phyloP scores from a whole-genome alignment of 2,113 vertebrate genomes.

The Ahaetulla prasina region DNA sequence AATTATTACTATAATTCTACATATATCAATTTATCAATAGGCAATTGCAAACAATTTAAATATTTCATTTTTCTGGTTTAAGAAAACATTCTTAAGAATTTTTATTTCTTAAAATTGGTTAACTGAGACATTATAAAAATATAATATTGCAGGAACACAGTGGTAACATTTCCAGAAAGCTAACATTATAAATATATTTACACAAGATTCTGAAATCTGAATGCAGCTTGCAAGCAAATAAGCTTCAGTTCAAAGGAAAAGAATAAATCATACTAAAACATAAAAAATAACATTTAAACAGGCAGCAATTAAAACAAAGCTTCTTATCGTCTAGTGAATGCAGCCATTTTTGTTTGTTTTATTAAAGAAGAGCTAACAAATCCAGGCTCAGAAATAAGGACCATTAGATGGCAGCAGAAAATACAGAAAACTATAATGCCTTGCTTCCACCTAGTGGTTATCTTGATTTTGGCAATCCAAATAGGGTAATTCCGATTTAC shows the following conservation, averaged over 20 bases:
- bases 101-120: not conserved
- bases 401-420: not conserved
- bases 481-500: not conserved
- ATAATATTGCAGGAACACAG: not conserved
- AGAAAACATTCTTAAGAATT: too few species aligned
- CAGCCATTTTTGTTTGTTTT: not conserved
- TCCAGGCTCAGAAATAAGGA: not conserved
- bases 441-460: not conserved
- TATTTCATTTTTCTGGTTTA: not conserved
- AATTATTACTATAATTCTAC: not conserved
- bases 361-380: not conserved
- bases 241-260: not conserved
- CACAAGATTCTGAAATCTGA: not conserved
- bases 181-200: not conserved
- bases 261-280: not conserved
- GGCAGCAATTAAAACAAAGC: not conserved
- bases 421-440: not conserved
- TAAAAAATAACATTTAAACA: not conserved
- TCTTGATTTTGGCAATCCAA: not conserved
- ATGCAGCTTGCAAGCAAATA: not conserved
- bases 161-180: not conserved
- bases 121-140: not conserved
- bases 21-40: not conserved
- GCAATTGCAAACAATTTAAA: not conserved
- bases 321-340: not conserved